phyloP scores from a whole-genome alignment of 2,888 invertebrate genomes.

The Thymelicus sylvestris region DNA sequence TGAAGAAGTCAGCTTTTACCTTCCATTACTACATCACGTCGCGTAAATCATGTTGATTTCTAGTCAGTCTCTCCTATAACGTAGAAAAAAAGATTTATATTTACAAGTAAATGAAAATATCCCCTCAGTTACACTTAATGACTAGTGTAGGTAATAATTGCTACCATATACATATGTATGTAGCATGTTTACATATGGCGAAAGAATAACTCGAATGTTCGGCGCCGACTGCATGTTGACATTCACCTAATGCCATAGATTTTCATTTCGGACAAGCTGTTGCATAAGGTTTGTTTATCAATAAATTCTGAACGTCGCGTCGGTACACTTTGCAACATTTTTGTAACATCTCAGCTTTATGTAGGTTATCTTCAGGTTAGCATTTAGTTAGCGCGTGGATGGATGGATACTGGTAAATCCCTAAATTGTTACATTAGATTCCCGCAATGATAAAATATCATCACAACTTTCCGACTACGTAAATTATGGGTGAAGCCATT shows the following conservation, averaged over 20 bases:
- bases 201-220: slow-evolving; percentile 58
- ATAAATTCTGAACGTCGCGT: slow-evolving; percentile 44
- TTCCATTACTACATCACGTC: too few species aligned
- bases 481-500: too few species aligned
- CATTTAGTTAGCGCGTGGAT: too few species aligned
- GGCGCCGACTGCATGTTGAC: slow-evolving; percentile 56
- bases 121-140: background rate
- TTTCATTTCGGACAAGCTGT: slow-evolving; percentile 53
- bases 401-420: too few species aligned
- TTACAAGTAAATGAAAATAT: background rate
- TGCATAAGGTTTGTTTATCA: slow-evolving; percentile 71
- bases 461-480: too few species aligned
- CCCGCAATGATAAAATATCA: too few species aligned
- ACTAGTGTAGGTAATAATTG: background rate
- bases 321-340: slow-evolving; percentile 39
- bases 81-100: too few species aligned
- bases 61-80: too few species aligned
- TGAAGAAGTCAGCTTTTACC: too few species aligned
- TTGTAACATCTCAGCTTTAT: slow-evolving; percentile 29
- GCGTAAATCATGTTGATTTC: too few species aligned
- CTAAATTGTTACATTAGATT: too few species aligned
- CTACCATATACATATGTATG: background rate
- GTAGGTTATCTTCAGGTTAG: too few species aligned
- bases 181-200: slow-evolving; percentile 33
- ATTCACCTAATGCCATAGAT: slow-evolving; percentile 71